Evolutionary conservation across 1,140 invertebrate species (phyloP).

Genomic region (Drosophila ananassae): DNA sequence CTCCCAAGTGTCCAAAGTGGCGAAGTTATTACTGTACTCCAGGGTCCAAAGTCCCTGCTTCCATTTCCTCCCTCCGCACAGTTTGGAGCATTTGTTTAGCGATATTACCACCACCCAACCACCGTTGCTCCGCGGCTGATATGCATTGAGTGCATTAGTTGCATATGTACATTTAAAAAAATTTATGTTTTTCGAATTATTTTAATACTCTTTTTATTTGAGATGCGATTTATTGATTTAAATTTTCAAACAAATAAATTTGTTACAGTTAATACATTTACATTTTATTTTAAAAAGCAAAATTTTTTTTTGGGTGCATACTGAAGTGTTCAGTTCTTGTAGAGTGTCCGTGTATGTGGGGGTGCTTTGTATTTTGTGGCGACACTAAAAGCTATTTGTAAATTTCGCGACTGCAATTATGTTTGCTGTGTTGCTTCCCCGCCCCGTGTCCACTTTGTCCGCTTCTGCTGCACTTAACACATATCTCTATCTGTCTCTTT

Average conservation of each 20-base stretch:
- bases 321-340: slow-evolving; percentile 5
- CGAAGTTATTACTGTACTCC: slow-evolving; percentile 65
- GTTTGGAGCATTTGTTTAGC: slow-evolving; percentile 63
- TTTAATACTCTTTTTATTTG: slow-evolving; percentile 6
- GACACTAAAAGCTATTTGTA: slow-evolving; percentile 82
- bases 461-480: slow-evolving; percentile 50
- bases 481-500: slow-evolving; percentile 17
- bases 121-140: slow-evolving; percentile 50
- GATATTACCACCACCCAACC: slow-evolving; percentile 43
- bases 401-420: slow-evolving; percentile 81
- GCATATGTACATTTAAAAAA: slow-evolving; percentile 26
- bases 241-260: neutral
- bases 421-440: slow-evolving; percentile 61
- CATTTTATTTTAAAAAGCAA: neutral
- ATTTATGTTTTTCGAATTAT: neutral
- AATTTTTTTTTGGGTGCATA: slow-evolving; percentile 1
- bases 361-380: slow-evolving; percentile 66
- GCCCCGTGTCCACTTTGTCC: slow-evolving; percentile 9
- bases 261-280: neutral
- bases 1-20: slow-evolving; percentile 61
- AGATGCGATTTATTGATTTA: neutral
- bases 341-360: slow-evolving; percentile 1
- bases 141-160: slow-evolving; percentile 78
- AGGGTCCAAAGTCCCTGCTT: slow-evolving; percentile 5
- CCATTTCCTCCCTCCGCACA: neutral